Percentiles rank a stretch among this genome's conserved stretches.
phyloP scores from a whole-genome alignment of 2,797 vertebrate species.

The Coilia nasus region DNA sequence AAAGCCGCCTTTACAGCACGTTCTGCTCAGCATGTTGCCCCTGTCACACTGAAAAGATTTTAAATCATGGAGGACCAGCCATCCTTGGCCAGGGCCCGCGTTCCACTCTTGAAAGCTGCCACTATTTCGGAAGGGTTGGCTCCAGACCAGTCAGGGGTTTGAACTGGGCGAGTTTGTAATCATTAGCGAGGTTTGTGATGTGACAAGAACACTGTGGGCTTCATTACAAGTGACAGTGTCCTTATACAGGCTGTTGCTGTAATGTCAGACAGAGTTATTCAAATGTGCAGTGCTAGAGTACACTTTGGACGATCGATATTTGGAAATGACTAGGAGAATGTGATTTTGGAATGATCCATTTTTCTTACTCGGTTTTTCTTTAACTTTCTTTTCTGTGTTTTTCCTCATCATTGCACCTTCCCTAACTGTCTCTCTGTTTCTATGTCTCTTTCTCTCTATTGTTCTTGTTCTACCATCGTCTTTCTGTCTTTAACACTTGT shows the following conservation, averaged over 20 bases:
- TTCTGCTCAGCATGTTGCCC: not conserved
- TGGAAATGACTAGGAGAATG: not conserved
- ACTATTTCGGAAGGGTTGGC: not conserved
- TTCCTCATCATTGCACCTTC: not conserved
- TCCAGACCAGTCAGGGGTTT: not conserved
- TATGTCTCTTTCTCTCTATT: not conserved
- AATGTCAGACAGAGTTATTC: not conserved
- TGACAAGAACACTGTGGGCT: not conserved
- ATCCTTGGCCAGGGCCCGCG: not conserved
- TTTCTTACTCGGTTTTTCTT: not conserved
- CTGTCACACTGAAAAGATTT: conserved; percentile 6
- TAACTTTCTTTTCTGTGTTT: not conserved
- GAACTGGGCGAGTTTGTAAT: not conserved
- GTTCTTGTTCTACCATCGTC: not conserved
- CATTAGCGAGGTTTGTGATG: not conserved
- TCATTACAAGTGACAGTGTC: not conserved
- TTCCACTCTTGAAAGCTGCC: not conserved
- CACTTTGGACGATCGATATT: not conserved
- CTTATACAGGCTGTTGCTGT: not conserved
- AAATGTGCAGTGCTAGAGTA: not conserved
- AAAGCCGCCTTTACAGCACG: not conserved
- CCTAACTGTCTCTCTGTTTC: not conserved
- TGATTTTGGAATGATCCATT: not conserved
- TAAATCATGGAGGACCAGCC: not conserved
- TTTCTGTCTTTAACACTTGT: not conserved